A percentile compares a stretch with the other conserved stretches of the same genome.
phyloP scores from a whole-genome alignment of 1,140 invertebrate species.

The Bombus pyrosoma region DNA sequence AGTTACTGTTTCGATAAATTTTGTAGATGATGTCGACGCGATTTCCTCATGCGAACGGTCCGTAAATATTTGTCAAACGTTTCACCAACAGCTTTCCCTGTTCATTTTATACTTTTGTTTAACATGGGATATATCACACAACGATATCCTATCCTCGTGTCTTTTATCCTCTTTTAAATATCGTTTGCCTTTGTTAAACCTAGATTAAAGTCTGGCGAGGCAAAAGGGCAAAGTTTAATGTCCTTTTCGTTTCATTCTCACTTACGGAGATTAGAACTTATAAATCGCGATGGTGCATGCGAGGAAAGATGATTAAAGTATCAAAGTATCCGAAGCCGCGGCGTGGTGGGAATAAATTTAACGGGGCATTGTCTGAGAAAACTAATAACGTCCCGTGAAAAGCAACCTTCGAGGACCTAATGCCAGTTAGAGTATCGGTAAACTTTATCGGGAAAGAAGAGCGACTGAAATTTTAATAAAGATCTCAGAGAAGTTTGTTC shows the following conservation, averaged over 20 bases:
- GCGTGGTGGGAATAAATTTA: conserved; percentile 29
- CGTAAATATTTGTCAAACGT: conserved; percentile 15
- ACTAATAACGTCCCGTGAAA: conserved; percentile 33
- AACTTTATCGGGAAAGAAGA: conserved; percentile 32
- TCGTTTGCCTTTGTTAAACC: not conserved
- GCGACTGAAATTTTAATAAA: conserved; percentile 37
- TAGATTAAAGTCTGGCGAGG: not conserved
- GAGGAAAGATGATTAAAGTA: conserved; percentile 45
- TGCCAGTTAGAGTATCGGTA: conserved; percentile 22
- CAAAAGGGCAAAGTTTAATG: not conserved
- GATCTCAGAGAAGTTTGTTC: conserved; percentile 1
- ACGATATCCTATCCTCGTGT: not conserved
- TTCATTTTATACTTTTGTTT: conserved; percentile 1
- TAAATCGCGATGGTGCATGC: conserved; percentile 30
- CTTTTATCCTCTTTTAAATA: not conserved
- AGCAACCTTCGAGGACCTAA: conserved; percentile 4
- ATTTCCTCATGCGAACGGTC: not conserved
- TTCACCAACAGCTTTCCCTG: not conserved
- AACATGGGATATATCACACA: not conserved
- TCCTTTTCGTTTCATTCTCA: not conserved
- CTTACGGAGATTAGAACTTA: conserved; percentile 8
- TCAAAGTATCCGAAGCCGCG: conserved; percentile 5
- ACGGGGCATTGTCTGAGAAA: conserved; percentile 21
- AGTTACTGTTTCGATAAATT: conserved; percentile 40
- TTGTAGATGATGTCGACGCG: conserved; percentile 15